These are phyloP conservation scores for Prinia subflava DNA, from an alignment of 2,113 vertebrate genomes.

Conservation along the genomic window DNA sequence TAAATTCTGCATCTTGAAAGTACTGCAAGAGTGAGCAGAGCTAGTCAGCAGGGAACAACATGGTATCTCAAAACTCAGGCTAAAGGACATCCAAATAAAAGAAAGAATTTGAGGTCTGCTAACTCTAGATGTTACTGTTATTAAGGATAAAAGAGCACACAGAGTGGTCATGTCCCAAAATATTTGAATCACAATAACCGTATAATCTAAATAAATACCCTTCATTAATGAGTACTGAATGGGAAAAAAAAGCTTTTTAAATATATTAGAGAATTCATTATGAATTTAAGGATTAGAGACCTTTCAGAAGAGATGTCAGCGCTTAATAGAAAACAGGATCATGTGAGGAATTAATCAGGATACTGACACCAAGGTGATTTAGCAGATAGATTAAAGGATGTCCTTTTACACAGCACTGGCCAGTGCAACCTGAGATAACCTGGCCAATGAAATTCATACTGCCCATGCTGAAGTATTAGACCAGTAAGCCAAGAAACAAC, in stretches of 20 bases:
- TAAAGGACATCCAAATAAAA: neutral
- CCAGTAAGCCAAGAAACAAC: neutral
- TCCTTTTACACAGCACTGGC: neutral
- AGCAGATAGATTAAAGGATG: neutral
- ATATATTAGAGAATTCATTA: neutral
- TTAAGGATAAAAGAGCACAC: neutral
- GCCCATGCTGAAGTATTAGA: neutral
- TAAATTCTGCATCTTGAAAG: neutral
- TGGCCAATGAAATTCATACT: neutral
- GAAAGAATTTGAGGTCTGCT: neutral
- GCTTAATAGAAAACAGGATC: neutral
- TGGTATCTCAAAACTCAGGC: neutral
- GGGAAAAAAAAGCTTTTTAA: neutral
- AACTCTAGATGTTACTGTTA: neutral
- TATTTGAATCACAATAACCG: neutral
- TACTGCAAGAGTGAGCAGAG: neutral
- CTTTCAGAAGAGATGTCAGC: neutral
- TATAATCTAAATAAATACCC: neutral
- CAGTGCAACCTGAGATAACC: neutral
- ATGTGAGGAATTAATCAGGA: constrained; percentile 1
- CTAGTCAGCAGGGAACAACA: neutral
- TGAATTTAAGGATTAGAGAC: neutral
- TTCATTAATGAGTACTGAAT: neutral
- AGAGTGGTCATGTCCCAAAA: neutral
- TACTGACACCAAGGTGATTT: neutral